Base-by-base conservation (phyloP, 2,113 vertebrate genomes). In the Ctenomys sociabilis region DNA sequence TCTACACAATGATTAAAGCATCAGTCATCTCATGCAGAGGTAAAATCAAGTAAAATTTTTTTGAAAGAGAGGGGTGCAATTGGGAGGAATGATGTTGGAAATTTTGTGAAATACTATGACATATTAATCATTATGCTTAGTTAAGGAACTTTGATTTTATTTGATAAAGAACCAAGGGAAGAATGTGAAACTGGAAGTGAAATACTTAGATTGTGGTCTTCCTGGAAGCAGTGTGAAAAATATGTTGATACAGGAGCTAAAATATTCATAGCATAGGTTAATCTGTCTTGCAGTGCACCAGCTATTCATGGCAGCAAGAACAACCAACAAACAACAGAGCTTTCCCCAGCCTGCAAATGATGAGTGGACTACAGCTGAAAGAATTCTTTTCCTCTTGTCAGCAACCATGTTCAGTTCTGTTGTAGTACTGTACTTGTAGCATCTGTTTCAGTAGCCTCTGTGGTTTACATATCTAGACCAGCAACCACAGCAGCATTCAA, bases 1-100 rank as follows among this genome's bases (percentile, higher is more conserved):
- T 63, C 35, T 92, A 40, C 30, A 75, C 49, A 84, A 82, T 54
- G 89, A 89, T 89, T 63, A 95, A 96, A 93, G 2, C 24, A 95
- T 64, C 40, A 32, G 35, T 91, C n/a, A 91, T 59, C 81, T 28
- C 26, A 93, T 85, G 11, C 6, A 30, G 24, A 93, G 28, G 2
- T 80, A 54, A 84, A 95, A 93, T 28, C 10, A 90, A 87, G 35
- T 59, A 78, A 85, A 91, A 32, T 26, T 22, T 54, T 66, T 78
- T 84, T 32, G 43, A 70, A 66, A 45, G 13, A 66, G 52, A 10
- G 1, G 10, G 8, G 11, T 4, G 2, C 13, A 49, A 59, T n/a
- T 82, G 30, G 21, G 37, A 90, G 81, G 4, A 1, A 52, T 13
- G 40, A 82, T n/a, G 77, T 54, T 54, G 26, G n/a, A 90, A 57